These are phyloP conservation scores for Escarpia spicata DNA, from an alignment of 2,888 invertebrate genomes.

Conservation along the genomic window DNA sequence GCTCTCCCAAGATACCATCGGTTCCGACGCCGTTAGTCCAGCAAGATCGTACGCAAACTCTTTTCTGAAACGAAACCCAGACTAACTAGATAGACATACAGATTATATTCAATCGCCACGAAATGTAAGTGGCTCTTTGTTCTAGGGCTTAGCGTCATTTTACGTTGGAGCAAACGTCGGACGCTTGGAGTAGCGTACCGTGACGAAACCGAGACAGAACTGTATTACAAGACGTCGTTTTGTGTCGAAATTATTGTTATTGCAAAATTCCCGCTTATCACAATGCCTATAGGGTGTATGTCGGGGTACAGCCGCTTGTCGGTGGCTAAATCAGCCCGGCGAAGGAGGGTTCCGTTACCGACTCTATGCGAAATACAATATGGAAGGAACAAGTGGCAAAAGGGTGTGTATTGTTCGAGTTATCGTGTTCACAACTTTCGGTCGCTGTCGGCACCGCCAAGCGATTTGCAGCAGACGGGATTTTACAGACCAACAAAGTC, in stretches of 20 bases:
- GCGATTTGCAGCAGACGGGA: not conserved
- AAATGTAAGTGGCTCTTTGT: not conserved
- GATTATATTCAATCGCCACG: not conserved
- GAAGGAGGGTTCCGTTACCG: not conserved
- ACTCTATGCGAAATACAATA: not conserved
- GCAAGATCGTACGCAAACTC: not conserved
- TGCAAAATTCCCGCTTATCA: not conserved
- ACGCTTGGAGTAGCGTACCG: not conserved
- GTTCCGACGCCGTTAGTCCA: too few relatives aligned
- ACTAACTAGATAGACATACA: too few relatives aligned
- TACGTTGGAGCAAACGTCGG: slow-evolving; percentile 5
- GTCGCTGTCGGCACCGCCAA: not conserved
- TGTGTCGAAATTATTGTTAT: not conserved
- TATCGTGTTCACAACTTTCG: not conserved
- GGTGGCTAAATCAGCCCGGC: not conserved
- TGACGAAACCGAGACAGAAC: not conserved
- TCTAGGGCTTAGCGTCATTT: not conserved
- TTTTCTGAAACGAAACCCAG: not conserved
- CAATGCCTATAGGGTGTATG: not conserved
- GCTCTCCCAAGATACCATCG: too few relatives aligned
- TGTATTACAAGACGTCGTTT: not conserved
- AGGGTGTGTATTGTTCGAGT: not conserved
- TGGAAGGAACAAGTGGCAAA: not conserved
- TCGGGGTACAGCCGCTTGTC: not conserved
- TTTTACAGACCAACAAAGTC: not conserved